phyloP scores from a whole-genome alignment of 2,888 invertebrate species.

The Steinernema hermaphroditum region DNA sequence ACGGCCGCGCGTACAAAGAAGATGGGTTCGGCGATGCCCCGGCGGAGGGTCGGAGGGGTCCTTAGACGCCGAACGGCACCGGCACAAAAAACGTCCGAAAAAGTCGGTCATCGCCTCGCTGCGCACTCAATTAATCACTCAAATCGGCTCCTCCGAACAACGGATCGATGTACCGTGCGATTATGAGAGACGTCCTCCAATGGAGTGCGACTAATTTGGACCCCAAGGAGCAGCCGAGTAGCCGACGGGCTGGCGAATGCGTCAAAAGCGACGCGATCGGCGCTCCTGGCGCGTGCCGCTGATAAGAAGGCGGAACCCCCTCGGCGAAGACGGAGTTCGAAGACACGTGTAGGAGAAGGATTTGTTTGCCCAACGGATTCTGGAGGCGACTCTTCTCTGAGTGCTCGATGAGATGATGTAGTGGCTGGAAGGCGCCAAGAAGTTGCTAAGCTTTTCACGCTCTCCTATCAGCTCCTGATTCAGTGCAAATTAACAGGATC shows the following conservation, averaged over 20 bases:
- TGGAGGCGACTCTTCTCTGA: too few relatives aligned
- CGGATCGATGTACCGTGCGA: constrained; percentile 23
- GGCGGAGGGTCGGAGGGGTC: background rate
- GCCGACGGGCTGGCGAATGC: background rate
- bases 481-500: too few relatives aligned
- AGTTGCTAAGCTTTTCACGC: too few relatives aligned
- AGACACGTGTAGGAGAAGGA: background rate
- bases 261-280: constrained; percentile 11
- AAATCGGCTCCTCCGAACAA: constrained; percentile 13
- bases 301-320: constrained; percentile 20
- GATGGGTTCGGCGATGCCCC: background rate
- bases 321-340: background rate
- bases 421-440: too few relatives aligned
- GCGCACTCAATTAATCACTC: constrained; percentile 20
- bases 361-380: too few relatives aligned
- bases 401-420: too few relatives aligned
- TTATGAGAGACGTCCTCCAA: background rate
- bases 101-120: constrained; percentile 16
- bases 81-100: constrained; percentile 18
- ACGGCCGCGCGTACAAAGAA: constrained; percentile 1
- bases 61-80: constrained; percentile 17
- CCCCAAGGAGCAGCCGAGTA: background rate
- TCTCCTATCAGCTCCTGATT: too few relatives aligned
- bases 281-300: constrained; percentile 11
- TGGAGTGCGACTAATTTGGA: constrained; percentile 19